These are phyloP conservation scores for Leptinotarsa lineolata DNA, from an alignment of 1,140 invertebrate genomes.

Conservation along the genomic window DNA sequence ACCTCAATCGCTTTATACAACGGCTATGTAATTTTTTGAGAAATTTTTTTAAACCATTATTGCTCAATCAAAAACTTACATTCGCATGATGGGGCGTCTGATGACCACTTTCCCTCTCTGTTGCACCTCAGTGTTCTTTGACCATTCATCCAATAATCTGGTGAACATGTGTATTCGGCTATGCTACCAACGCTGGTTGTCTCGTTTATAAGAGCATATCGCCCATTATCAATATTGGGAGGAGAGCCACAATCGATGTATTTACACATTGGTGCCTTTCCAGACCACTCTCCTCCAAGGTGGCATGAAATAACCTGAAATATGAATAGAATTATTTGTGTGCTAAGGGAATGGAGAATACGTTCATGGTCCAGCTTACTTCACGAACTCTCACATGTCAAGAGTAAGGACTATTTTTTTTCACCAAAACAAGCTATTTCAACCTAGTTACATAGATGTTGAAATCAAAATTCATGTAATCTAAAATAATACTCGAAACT, in stretches of 20 bases:
- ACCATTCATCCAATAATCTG: slow-evolving; percentile 82
- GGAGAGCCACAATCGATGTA: slow-evolving; percentile 89
- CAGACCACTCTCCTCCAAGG: slow-evolving; percentile 81
- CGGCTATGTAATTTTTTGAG: no score
- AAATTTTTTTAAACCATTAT: no score
- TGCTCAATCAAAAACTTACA: slow-evolving; percentile 61
- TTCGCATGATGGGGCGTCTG: slow-evolving; percentile 81
- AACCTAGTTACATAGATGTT: no score
- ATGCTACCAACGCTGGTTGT: slow-evolving; percentile 79
- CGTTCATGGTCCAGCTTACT: no score
- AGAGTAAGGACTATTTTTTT: no score
- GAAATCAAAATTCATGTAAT: no score
- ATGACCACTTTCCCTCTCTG: slow-evolving; percentile 85
- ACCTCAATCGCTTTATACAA: no score
- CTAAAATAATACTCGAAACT: no score
- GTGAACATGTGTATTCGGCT: slow-evolving; percentile 76
- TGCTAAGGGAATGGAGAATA: no score
- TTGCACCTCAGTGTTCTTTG: slow-evolving; percentile 72
- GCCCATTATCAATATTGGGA: slow-evolving; percentile 75
- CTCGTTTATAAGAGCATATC: slow-evolving; percentile 71
- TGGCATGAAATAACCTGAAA: slow-evolving; percentile 75
- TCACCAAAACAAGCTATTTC: no score
- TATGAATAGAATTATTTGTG: background rate
- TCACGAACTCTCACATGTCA: no score
- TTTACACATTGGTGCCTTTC: slow-evolving; percentile 76